These are phyloP conservation scores for Cricetomys ansorgei DNA, from an alignment of 2,113 vertebrate species.

Conservation along the genomic window DNA sequence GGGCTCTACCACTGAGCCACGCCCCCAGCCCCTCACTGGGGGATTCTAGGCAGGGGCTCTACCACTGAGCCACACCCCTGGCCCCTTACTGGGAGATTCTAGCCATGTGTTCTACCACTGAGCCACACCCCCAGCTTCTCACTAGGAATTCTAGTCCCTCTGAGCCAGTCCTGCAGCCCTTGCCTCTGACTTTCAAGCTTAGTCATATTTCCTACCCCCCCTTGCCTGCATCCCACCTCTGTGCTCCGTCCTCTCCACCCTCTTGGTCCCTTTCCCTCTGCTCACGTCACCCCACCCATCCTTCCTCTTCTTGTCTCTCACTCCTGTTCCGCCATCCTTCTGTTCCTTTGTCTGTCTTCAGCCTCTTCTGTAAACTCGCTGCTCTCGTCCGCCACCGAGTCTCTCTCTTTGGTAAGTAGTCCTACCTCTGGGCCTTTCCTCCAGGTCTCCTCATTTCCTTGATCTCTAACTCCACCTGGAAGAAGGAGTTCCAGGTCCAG, in stretches of 20 bases:
- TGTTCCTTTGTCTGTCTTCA: slow-evolving; percentile 83
- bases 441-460: neutral
- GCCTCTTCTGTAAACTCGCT: slow-evolving; percentile 98
- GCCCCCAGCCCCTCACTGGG: neutral
- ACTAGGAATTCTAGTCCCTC: neutral
- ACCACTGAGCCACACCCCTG: neutral
- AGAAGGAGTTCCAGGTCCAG: neutral
- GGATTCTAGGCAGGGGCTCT: neutral
- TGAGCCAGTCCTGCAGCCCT: neutral
- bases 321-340: slow-evolving; percentile 18
- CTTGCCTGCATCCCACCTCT: neutral
- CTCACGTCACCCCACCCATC: neutral
- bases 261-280: neutral
- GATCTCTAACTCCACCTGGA: neutral
- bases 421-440: slow-evolving; percentile 34
- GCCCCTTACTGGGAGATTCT: neutral
- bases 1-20: neutral
- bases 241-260: neutral
- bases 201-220: neutral
- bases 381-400: slow-evolving; percentile 97
- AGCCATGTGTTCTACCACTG: neutral
- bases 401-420: slow-evolving; percentile 95
- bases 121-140: neutral
- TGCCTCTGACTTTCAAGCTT: neutral
- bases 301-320: neutral